Evolutionary conservation across 2,888 invertebrate genomes (phyloP), one percentile per base, ranked within the genome.

Genomic region (Drosophila birchii): DNA sequence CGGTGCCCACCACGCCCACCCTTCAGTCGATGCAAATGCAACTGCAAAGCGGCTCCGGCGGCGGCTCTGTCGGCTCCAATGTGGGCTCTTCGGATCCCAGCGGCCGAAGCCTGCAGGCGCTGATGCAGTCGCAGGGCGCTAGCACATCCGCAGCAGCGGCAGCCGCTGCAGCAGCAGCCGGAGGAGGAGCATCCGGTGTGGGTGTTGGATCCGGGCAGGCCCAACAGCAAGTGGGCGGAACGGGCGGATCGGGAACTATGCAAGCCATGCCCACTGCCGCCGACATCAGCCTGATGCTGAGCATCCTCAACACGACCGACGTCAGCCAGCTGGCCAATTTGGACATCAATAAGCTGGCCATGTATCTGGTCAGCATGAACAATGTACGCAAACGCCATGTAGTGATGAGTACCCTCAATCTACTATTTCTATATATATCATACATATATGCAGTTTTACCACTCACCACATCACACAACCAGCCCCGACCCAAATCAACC

Each of bases 291-390:
- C 86, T 93, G 73, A 92, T 93, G 92, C 89, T 93, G 62, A 92
- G 91, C 82, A 90, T 93, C 43, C 89, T 93, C 75, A 93, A 92
- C 90, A 92, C 93, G 63, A 91, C 91, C 78, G 93, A 93, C 83
- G 93, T 94, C 88, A 93, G 93, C 78, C 95, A 95, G 90, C 93
- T 95, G 92, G 95, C 95, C 91, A 95, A 95, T 92, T 95, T 95
- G 95, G 95, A 95, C 91, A 93, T 95, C 86, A 95, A 95, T 91
- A 95, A 95, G 92, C 93, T 95, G 91, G 94, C 95, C 88, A 95
- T 95, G 94, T 95, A 95, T 92, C 93, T 95, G 95, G 95, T 95
- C 93, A 94, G 95, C 94, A 93, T 91, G 85, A 90, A 90, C 87
- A 90, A 90, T 91, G 90, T 88, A 88, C 89, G 84, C 84, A 53